Evolutionary conservation across 2,113 vertebrate species (phyloP), one percentile per base, ranked within the genome.

Genomic region (Oriolus oriolus): DNA sequence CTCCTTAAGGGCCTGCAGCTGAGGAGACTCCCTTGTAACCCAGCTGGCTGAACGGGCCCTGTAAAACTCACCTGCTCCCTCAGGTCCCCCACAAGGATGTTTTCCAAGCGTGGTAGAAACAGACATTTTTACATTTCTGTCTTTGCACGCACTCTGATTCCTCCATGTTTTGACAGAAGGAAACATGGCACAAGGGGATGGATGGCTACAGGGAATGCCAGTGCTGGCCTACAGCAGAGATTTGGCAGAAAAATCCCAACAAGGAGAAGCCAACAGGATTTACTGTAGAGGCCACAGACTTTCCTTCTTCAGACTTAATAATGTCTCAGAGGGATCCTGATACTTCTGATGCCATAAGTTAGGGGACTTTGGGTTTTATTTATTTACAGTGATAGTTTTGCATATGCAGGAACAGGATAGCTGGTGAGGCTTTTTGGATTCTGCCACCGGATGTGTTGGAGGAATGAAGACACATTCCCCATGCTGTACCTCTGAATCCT

Each of bases 1-100:
- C 20, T 41, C 21, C 50, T 57, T n/a, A 30, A 50, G 12, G 60
- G 26, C 7, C 63, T 74, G 31, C 47, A 65, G 68, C 42, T 66
- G 68, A 83, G 50, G 54, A 52, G 39, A 26, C 13, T 74, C 50
- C 22, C 31, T 57, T 50, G 41, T 35, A 60, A 73, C 16, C 35
- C 2, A 4, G 37, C 44, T 80, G 66, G 44, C n/a, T 74, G 35
- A 64, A 35, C 0, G 0, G 35, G 77, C 21, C 35, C 27, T 42
- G 57, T 80, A 42, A 89, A 93, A 69, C 37, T 52, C 41, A 37
- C 42, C 35, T 1, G 6, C 17, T 54, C 7, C 44, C 15, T 68
- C 10, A 5, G 37, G 15, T 76, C 13, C 14, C n/a, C 6, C 12
- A 6, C 30, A 22, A 37, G 12, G 35, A 20, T 5, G 6, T 57